Evolutionary conservation across 2,113 vertebrate species (phyloP), one percentile per base, ranked within the genome.

Genomic region (Sinosuthora webbiana): DNA sequence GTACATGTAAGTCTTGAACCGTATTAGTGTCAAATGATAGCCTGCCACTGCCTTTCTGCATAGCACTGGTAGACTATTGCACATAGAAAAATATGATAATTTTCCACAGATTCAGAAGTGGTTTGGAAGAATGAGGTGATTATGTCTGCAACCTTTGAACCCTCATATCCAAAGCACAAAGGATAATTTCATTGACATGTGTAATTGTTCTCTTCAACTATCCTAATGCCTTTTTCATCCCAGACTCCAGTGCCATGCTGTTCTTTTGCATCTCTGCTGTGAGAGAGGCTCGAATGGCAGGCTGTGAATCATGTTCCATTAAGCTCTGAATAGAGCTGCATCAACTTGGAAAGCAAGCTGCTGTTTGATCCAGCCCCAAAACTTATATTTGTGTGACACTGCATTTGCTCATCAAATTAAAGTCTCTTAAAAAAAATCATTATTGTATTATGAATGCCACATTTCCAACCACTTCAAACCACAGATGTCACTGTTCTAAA

Each of bases 331-430:
- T 71, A 73, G 41, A 83, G 60, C 60, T 41, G 3, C 76, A 92
- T 31, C 39, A 68, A 39, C 33, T 93, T 85, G 80, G 73, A 95
- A 93, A 95, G 47, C n/a, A 94, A 94, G 82, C 59, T 97, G 94
- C 31, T 64, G 20, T 71, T 93, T 96, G 70, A 89, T 88, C 69
- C 78, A 86, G 47, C 21, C 59, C 62, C 69, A 88, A 76, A 79
- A 67, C 63, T 83, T 77, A 11, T 24, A 74, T 94, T 87, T 95
- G 49, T 81, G 28, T 44, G 70, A 78, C 53, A 37, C 10, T 83
- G n/a, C 50, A 74, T 92, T 94, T 91, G 30, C 33, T 94, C 84
- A 88, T 70, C 71, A 93, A 94, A 93, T 83, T 84, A 86, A 95
- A 89, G 35, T 44, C 2, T 55, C 31, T 63, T 89, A 82, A 25